Base-by-base conservation (phyloP, 2,113 vertebrate genomes). In the Pongo abelii region DNA sequence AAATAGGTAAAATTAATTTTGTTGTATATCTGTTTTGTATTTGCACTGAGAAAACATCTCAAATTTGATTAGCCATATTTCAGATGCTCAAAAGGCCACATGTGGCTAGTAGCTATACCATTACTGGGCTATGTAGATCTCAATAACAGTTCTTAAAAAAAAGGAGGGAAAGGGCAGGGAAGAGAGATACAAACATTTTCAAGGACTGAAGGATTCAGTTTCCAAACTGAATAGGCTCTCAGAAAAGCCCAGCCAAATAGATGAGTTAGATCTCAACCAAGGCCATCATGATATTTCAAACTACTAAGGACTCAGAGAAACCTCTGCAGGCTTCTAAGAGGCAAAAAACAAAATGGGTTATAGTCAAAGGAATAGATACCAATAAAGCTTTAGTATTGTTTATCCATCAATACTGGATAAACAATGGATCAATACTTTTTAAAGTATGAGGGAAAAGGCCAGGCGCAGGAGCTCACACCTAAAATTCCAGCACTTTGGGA, bases 251-350 rank as follows among this genome's bases (percentile, higher is more conserved):
- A 84, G 59, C 27, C 75, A 92, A 90, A 46, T 69, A 81, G 18
- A 77, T 48, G 67, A 84, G 70, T 64, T 75, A 43, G 59, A 83
- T 55, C 67, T 6, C 75, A 14, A 91, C 75, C 48, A 87, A 83
- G 50, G 48, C 94, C 59, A 84, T 84, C 38, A 59, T 59, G 59
- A 59, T 84, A 96, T 85, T 89, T 92, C 80, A 81, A 59, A 94
- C 74, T 35, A 48, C 70, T n/a, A 79, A 30, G 14, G 35, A 80
- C 64, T 89, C 20, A 74, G 38, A 88, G 78, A 92, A 88, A 89
- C 55, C 38, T 92, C 38, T 50, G 8, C 12, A 95, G 88, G 16
- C 46, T 85, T 89, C 79, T 79, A 18, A 46, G 69, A 40, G 8
- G 61, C 46, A 61, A 95, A 40, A 59, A 38, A 46, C 9, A 74